These are phyloP conservation scores for Zhuqinia jingwanae DNA, from an alignment of 2,888 invertebrate species.

Conservation along the genomic window DNA sequence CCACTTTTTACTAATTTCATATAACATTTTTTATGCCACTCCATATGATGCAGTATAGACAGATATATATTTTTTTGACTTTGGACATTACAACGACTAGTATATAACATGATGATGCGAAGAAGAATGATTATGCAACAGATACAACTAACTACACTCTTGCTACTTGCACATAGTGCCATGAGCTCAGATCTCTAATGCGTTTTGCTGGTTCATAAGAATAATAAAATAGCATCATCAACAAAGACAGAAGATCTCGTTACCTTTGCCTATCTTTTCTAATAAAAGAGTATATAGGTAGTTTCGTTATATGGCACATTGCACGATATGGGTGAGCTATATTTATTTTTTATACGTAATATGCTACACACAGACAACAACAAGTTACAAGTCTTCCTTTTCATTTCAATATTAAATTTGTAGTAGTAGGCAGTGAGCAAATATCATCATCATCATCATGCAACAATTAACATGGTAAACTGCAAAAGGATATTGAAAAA, in stretches of 20 bases:
- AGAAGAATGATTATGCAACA: constrained; percentile 22
- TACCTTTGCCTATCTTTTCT: constrained; percentile 36
- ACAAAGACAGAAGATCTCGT: constrained; percentile 1
- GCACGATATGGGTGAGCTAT: constrained; percentile 20
- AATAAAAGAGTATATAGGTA: neutral
- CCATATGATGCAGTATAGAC: neutral
- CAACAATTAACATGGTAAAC: constrained; percentile 35
- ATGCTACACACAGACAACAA: neutral
- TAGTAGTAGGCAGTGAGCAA: neutral
- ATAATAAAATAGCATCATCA: too few relatives aligned
- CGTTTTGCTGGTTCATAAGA: constrained; percentile 13
- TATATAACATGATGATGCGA: constrained; percentile 29
- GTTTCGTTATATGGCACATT: neutral
- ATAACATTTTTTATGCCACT: neutral
- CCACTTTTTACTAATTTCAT: constrained; percentile 15
- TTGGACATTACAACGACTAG: constrained; percentile 14
- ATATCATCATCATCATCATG: neutral
- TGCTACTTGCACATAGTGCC: neutral
- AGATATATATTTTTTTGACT: constrained; percentile 26
- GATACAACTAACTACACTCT: neutral
- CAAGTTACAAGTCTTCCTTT: constrained; percentile 35
- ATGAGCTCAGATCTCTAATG: neutral
- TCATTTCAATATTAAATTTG: constrained; percentile 15
- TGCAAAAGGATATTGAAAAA: neutral
- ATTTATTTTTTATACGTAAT: neutral